Percentiles rank a stretch among this genome's conserved stretches.
phyloP scores from a whole-genome alignment of 2,113 vertebrate genomes.

The Mus pahari region DNA sequence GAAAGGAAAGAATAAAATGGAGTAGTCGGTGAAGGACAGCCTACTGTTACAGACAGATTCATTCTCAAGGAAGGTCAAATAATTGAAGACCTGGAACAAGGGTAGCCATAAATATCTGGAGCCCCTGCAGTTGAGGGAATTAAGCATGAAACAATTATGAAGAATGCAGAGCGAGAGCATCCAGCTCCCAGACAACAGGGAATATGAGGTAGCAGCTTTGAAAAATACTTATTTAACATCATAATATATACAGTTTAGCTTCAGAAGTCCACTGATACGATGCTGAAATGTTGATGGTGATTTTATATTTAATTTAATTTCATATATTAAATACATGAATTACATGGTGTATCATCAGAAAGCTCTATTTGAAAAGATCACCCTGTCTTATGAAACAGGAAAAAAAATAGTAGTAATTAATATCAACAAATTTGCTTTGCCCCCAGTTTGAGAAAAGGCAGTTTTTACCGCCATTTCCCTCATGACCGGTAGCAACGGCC shows the following conservation, averaged over 20 bases:
- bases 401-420: slow-evolving; percentile 22
- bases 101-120: slow-evolving; percentile 36
- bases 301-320: neutral
- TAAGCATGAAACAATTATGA: slow-evolving; percentile 60
- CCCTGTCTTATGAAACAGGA: neutral
- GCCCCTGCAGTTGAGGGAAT: slow-evolving; percentile 60
- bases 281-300: neutral
- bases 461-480: neutral
- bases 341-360: neutral
- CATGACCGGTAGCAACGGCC: slow-evolving; percentile 35
- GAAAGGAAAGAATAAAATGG: slow-evolving; percentile 52
- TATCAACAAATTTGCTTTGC: slow-evolving; percentile 62
- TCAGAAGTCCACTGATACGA: neutral
- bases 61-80: slow-evolving; percentile 55
- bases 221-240: slow-evolving; percentile 62
- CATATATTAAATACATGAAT: neutral
- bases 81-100: slow-evolving; percentile 58
- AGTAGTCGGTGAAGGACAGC: slow-evolving; percentile 39
- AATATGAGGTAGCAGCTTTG: neutral
- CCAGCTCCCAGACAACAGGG: slow-evolving; percentile 20
- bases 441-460: slow-evolving; percentile 37
- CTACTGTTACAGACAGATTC: slow-evolving; percentile 62
- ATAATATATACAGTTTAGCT: neutral
- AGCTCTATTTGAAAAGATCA: neutral
- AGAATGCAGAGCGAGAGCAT: neutral